Evolutionary conservation across 1,140 invertebrate species (phyloP), one percentile per base, ranked within the genome.

Genomic region (Megalonaias nervosa): DNA sequence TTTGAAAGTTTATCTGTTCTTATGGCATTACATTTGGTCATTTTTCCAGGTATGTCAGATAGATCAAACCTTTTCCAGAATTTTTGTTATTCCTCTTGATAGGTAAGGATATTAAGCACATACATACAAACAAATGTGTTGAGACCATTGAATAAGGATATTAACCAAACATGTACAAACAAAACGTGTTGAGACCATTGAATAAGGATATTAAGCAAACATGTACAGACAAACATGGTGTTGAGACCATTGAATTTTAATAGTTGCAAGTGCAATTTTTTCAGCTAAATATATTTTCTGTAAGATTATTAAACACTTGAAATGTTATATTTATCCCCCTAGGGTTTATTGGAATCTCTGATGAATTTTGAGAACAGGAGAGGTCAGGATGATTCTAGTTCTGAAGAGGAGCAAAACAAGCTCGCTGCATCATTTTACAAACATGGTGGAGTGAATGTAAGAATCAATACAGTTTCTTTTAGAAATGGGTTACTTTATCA

Each of bases 361-460:
- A 89, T 88, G 82, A 89, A 87, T 60, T 90, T 89, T 88, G 87
- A 89, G 71, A 85, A 87, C 0, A 75, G 87, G 60, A 72, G 88
- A 81, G 77, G 75, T 66, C 84, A 87, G 66, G 87, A 90, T 75
- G 86, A 88, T 56, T 75, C 81, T n/a, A 66, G 82, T 15, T 75
- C 81, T 62, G 87, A 87, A 80, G 87, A 89, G 57, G 84, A 86
- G 38, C 85, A 87, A 64, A 84, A 89, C 61, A 88, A 87, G 79
- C 89, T 88, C 84, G 87, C 89, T 19, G 78, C 82, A 56, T 80
- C 79, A 57, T 88, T 90, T 73, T 81, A 80, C 71, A 82, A 87
- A 77, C 84, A 86, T 78, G 87, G 87, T 59, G 89, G 89, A 69
- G 82, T 89, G 23, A 85, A 89, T 80, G 89, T 89, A 81, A 82